phyloP scores from a whole-genome alignment of 2,797 vertebrate species.

The Characodon lateralis region DNA sequence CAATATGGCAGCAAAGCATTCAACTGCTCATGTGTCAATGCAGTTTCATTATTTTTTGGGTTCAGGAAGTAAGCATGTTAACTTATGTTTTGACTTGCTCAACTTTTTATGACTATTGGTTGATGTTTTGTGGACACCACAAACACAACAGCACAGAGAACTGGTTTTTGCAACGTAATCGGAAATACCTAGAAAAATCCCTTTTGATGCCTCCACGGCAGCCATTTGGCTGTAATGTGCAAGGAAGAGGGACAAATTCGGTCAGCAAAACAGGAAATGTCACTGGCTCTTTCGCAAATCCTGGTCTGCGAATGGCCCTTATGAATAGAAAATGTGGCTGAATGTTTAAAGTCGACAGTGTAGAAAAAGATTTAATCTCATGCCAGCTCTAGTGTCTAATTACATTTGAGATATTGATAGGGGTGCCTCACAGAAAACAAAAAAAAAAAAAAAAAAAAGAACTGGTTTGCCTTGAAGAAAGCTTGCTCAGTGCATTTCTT shows the following conservation, averaged over 20 bases:
- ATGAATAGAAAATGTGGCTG: conserved; percentile 26
- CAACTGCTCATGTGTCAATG: conserved; percentile 28
- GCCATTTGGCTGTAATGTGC: conserved; percentile 27
- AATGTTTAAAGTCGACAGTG: conserved; percentile 36
- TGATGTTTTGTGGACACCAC: conserved; percentile 63
- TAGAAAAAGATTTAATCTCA: conserved; percentile 45
- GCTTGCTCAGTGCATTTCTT: conserved; percentile 19
- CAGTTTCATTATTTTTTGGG: conserved; percentile 36
- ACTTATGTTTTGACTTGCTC: conserved; percentile 52
- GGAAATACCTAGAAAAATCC: conserved; percentile 49
- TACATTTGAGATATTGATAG: conserved; percentile 58
- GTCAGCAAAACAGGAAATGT: conserved; percentile 50
- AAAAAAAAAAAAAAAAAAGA: not conserved
- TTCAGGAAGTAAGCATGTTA: conserved; percentile 45
- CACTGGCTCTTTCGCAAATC: conserved; percentile 23
- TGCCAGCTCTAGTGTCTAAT: conserved; percentile 55
- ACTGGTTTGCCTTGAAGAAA: conserved; percentile 25
- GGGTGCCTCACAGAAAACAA: conserved; percentile 15
- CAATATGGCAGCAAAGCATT: conserved; percentile 11
- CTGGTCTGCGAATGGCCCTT: conserved; percentile 20
- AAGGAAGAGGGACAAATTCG: conserved; percentile 17
- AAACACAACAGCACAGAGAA: conserved; percentile 54
- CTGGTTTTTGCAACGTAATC: conserved; percentile 59
- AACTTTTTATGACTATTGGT: conserved; percentile 41
- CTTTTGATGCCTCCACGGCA: conserved; percentile 24